Conservation (phyloP, 2,113 vertebrate genomes). For the Coreoperca whiteheadi region DNA sequence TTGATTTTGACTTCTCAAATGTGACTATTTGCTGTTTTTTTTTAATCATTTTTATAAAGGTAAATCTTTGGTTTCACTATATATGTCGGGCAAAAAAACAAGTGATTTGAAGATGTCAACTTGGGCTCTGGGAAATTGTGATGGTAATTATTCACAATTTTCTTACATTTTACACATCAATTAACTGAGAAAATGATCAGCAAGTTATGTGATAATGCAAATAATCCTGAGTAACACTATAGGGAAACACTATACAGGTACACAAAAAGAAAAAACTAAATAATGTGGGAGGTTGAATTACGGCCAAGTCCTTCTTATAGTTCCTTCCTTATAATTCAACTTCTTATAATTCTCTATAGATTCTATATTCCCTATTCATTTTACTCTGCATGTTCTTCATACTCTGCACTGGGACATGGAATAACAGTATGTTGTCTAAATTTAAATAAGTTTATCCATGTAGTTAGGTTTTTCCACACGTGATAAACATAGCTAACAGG, state of each 20-base stretch:
- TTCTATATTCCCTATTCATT: not conserved
- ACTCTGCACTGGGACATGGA: not conserved
- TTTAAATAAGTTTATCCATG: not conserved
- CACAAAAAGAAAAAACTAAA: not conserved
- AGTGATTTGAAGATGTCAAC: not conserved
- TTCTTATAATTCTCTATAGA: not conserved
- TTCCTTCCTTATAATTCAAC: no score
- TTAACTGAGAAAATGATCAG: not conserved
- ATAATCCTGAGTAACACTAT: not conserved
- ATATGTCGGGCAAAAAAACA: not conserved
- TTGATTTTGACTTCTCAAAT: not conserved
- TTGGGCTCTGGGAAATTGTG: not conserved
- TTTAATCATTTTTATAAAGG: not conserved
- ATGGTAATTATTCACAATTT: not conserved
- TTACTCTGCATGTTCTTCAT: not conserved
- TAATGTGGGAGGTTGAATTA: not conserved
- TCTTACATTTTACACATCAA: not conserved
- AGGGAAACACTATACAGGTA: no score
- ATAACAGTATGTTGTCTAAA: not conserved
- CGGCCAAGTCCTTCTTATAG: no score
- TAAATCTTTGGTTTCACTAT: not conserved
- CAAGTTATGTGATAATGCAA: not conserved
- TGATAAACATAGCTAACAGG: conserved; percentile 1
- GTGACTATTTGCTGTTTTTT: no score
- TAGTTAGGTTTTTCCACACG: accelerated